Evolutionary conservation across 2,888 invertebrate genomes (phyloP).

Genomic region (Folsomia manolachei): DNA sequence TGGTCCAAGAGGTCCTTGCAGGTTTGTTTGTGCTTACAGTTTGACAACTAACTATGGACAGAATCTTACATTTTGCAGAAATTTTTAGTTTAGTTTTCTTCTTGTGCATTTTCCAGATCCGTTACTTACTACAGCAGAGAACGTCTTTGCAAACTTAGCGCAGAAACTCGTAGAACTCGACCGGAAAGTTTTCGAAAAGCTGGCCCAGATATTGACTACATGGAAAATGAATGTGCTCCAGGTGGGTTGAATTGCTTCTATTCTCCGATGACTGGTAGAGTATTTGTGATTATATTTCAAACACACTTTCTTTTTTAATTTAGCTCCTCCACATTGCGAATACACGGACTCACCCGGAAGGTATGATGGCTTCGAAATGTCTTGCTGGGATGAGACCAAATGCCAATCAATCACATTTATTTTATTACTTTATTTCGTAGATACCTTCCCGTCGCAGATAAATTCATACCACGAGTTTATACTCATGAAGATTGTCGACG

Average conservation of each 20-base stretch:
- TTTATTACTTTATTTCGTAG: too few relatives aligned
- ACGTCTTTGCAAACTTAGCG: slow-evolving; percentile 56
- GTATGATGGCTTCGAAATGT: too few relatives aligned
- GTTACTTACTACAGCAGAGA: slow-evolving; percentile 57
- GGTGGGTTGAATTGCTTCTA: slow-evolving; percentile 53
- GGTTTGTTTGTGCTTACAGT: slow-evolving; percentile 42
- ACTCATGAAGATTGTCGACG: slow-evolving; percentile 55
- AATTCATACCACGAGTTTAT: slow-evolving; percentile 53
- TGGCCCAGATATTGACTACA: slow-evolving; percentile 57
- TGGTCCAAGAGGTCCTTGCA: slow-evolving; percentile 57
- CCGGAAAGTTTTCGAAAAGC: slow-evolving; percentile 56
- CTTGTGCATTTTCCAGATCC: slow-evolving; percentile 53
- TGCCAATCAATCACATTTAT: too few relatives aligned
- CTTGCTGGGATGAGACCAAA: too few relatives aligned
- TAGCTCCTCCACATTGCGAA: slow-evolving; percentile 56
- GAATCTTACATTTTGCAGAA: background rate
- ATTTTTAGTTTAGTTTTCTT: background rate
- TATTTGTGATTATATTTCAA: slow-evolving; percentile 13
- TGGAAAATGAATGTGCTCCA: slow-evolving; percentile 60
- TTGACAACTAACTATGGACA: background rate
- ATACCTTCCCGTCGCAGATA: slow-evolving; percentile 55
- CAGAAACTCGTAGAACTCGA: slow-evolving; percentile 58
- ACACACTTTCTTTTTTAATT: background rate
- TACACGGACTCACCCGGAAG: slow-evolving; percentile 55
- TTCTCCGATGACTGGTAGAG: too few relatives aligned